These are phyloP conservation scores for Ctenoplectra terminalis DNA, from an alignment of 1,140 invertebrate species.

Conservation along the genomic window DNA sequence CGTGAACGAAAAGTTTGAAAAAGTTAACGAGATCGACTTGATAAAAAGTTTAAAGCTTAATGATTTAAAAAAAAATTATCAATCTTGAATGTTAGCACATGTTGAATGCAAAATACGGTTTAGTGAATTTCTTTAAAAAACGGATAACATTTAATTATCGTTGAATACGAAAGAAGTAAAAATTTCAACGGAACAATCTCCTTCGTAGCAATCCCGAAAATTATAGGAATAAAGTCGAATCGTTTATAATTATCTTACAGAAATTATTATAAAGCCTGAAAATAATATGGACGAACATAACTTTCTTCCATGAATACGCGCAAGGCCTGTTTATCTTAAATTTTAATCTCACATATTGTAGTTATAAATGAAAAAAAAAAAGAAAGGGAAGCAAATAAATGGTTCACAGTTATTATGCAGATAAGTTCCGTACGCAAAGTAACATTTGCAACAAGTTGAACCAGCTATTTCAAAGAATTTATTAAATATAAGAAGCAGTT, in stretches of 20 bases:
- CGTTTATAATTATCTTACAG: not conserved
- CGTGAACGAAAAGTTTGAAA: no score
- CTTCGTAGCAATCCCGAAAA: not conserved
- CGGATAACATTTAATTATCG: not conserved
- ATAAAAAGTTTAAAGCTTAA: no score
- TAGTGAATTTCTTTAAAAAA: not conserved
- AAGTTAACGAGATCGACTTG: no score
- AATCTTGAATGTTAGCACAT: no score
- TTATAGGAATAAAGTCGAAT: not conserved
- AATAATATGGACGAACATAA: not conserved
- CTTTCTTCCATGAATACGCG: not conserved
- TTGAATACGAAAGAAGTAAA: not conserved
- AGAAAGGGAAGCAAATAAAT: not conserved
- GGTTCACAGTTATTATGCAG: not conserved
- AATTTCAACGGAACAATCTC: not conserved
- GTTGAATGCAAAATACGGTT: no score
- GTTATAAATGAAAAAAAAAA: not conserved
- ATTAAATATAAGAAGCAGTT: conserved; percentile 1
- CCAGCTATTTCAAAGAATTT: not conserved
- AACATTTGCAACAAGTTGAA: conserved; percentile 2
- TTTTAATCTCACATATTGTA: not conserved
- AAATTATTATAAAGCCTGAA: not conserved
- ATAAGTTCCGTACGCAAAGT: not conserved
- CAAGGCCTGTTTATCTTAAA: not conserved
- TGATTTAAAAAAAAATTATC: no score